Conservation (phyloP, 2,888 invertebrate genomes). For the Alloscopus bannaensis region DNA sequence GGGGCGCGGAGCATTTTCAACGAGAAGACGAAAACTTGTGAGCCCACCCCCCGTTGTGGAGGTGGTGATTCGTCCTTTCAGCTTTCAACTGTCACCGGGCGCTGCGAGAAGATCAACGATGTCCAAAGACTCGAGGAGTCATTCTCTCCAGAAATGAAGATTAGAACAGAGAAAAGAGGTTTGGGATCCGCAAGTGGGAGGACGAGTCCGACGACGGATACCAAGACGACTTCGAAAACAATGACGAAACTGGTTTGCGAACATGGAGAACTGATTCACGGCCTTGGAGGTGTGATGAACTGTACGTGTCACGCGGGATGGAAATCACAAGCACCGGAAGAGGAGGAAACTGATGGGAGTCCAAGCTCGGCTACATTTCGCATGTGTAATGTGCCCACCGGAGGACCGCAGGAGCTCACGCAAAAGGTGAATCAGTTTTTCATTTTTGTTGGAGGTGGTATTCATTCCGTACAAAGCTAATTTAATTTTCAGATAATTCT, state of each 20-base stretch:
- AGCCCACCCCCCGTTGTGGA: constrained; percentile 1
- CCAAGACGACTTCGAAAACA: not conserved
- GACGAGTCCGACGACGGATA: not conserved
- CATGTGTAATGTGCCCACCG: not conserved
- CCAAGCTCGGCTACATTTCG: not conserved
- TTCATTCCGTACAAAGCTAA: too few relatives aligned
- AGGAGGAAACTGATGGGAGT: constrained; percentile 9
- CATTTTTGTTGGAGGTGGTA: not conserved
- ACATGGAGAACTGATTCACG: constrained; percentile 11
- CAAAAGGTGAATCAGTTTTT: not conserved
- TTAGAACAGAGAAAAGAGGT: not conserved
- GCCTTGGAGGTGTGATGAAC: constrained; percentile 5
- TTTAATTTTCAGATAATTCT: too few relatives aligned
- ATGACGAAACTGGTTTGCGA: constrained; percentile 13
- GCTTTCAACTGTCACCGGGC: not conserved
- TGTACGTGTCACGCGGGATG: constrained; percentile 41
- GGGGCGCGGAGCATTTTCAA: constrained; percentile 25
- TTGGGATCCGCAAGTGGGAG: not conserved
- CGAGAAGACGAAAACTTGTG: not conserved
- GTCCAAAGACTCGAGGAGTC: not conserved
- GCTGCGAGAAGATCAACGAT: not conserved
- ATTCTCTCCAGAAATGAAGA: constrained; percentile 2
- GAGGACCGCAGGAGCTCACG: too few relatives aligned
- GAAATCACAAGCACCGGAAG: constrained; percentile 31
- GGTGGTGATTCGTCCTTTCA: not conserved